Base-by-base conservation (phyloP, 2,888 invertebrate species). In the Exocentrus adspersus region DNA sequence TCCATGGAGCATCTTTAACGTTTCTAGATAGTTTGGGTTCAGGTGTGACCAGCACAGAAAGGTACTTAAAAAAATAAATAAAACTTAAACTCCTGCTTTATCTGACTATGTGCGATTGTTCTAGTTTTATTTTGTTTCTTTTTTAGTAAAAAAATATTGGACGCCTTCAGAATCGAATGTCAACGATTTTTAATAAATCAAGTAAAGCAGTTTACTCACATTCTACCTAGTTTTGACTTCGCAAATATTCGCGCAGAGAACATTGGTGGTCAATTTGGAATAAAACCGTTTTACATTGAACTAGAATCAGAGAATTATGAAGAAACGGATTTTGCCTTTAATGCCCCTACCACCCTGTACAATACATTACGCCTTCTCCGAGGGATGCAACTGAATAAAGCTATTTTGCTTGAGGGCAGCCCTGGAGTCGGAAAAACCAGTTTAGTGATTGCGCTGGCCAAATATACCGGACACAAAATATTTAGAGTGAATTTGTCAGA, bases 401-500 rank as follows among this genome's bases (percentile, higher is more conserved):
- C 98, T 0, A 90, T 99, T 62, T 86, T 99, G 57, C 83, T 99
- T 14, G 99, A 99, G 85, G 99, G 96, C 1, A 94, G 96, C 74
- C 99, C 99, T 2, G 99, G 99, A 1, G 98, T 98, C 16, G 99
- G 99, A 2, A 99, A 99, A 84, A 98, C 98, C 0, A 97, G 97
- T 72, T 86, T 98, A 59, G 93, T 99, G 1, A 90, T 91, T 57
- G 96, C 96, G 20, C 84, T 99, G 41, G 97, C 98, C 0, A 90
- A 89, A 77, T 88, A 89, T 6, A 89, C 95, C 1, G 93, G 95
- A 1, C 90, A 95, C 80, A 87, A 88, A 77, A 88, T 98, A 28
- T 90, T 96, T 10, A 87, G 99, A 46, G 95, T 99, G 63, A 99
- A 99, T 86, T 86, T 99, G 50, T 98, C 98, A 52, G 99, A 99